These are phyloP conservation scores for Ommatoiulus sabulosus DNA, from an alignment of 2,888 invertebrate genomes.

Conservation along the genomic window DNA sequence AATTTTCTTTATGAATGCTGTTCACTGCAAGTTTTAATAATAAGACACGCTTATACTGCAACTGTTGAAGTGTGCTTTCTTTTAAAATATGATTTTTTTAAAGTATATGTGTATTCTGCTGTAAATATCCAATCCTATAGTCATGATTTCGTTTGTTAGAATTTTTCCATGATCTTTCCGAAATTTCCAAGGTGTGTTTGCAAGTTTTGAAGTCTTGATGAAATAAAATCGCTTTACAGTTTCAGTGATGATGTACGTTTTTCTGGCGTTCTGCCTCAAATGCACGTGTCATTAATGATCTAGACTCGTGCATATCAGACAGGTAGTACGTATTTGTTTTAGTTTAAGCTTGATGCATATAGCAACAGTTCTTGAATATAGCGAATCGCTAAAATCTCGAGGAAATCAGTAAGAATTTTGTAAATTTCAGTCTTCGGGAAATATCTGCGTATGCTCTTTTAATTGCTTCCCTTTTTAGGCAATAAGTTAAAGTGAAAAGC, in stretches of 20 bases:
- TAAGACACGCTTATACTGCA: background rate
- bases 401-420: too few species aligned
- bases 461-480: too few species aligned
- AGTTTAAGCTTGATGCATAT: too few species aligned
- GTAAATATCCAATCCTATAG: slow-evolving; percentile 19
- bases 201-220: background rate
- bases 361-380: too few species aligned
- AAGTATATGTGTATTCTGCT: background rate
- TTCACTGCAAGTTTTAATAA: background rate
- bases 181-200: background rate
- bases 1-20: background rate
- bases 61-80: background rate
- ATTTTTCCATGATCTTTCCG: background rate
- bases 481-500: background rate
- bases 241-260: background rate
- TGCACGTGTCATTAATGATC: too few species aligned
- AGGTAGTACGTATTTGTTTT: too few species aligned
- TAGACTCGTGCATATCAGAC: too few species aligned
- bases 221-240: slow-evolving; percentile 12
- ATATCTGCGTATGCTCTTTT: too few species aligned
- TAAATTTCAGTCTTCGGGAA: too few species aligned
- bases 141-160: background rate
- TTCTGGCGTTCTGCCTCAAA: too few species aligned
- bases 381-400: too few species aligned
- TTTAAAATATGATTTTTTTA: background rate